Conservation (phyloP, 2,797 vertebrate species). For the Meda fulgida region DNA sequence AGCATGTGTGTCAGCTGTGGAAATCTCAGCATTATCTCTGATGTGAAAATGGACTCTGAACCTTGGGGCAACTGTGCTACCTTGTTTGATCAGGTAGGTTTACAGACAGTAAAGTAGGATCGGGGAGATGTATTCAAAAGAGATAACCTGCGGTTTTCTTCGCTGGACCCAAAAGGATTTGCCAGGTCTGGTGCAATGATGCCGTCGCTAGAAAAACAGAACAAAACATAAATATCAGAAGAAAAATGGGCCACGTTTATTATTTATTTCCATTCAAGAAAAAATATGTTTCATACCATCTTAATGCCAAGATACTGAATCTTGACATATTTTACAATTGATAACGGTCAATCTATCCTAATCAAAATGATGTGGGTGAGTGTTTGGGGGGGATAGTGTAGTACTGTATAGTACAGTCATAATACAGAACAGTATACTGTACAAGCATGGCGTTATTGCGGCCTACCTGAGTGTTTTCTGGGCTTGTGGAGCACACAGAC, state of each 20-base stretch:
- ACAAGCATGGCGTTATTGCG: not conserved
- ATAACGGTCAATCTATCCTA: too few relatives aligned
- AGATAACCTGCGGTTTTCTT: conserved; percentile 71
- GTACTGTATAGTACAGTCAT: not conserved
- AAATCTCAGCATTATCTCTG: conserved; percentile 47
- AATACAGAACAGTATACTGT: not conserved
- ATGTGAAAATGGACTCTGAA: conserved; percentile 13
- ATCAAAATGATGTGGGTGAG: not conserved
- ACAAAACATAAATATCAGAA: not conserved
- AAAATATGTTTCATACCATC: not conserved
- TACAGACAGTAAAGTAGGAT: not conserved
- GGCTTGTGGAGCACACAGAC: conserved; percentile 24
- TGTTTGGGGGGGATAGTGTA: not conserved
- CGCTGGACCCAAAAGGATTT: conserved; percentile 74
- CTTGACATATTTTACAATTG: not conserved
- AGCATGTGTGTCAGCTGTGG: conserved; percentile 48
- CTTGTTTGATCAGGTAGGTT: not conserved
- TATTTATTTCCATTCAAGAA: not conserved
- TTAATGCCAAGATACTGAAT: not conserved
- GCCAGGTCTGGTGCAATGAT: conserved; percentile 42
- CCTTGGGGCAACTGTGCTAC: not conserved
- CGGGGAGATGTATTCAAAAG: not conserved
- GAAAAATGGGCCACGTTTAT: not conserved
- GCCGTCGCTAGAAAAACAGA: conserved; percentile 25
- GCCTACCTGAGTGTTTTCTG: conserved; percentile 38